Evolutionary conservation across 2,113 vertebrate species (phyloP).

Genomic region (Potamarius usumacintae): DNA sequence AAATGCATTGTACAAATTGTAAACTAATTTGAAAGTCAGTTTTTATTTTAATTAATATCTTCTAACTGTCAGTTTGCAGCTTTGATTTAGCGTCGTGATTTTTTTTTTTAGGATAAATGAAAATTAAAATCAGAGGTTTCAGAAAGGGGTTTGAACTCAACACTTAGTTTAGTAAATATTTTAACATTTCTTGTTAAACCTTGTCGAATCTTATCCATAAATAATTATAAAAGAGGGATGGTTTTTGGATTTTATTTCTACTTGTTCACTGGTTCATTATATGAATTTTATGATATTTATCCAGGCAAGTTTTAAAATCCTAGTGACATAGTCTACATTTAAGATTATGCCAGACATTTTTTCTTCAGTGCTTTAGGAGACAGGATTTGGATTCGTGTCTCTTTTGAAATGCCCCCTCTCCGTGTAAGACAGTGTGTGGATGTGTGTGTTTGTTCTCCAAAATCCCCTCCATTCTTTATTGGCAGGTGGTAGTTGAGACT

Average conservation of each 20-base stretch:
- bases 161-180: not conserved
- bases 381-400: not conserved
- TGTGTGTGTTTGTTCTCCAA: constrained; percentile 51
- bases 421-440: constrained; percentile 36
- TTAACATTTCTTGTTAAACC: not conserved
- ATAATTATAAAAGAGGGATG: too few species aligned
- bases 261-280: not conserved
- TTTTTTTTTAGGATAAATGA: not conserved
- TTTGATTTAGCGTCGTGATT: not conserved
- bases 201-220: too few species aligned
- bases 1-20: not conserved
- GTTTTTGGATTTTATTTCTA: too few species aligned
- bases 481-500: constrained; percentile 57
- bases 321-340: not conserved
- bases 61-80: not conserved
- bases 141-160: not conserved
- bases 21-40: not conserved
- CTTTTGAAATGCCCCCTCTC: constrained; percentile 13
- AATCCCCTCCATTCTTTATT: constrained; percentile 53
- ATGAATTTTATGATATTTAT: not conserved
- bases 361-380: not conserved
- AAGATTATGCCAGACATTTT: not conserved
- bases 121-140: not conserved
- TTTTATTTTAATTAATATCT: not conserved
- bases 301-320: not conserved